A percentile compares a stretch with the other conserved stretches of the same genome.
Conservation (phyloP, 2,797 vertebrate genomes). For the Darevskia mixta region DNA sequence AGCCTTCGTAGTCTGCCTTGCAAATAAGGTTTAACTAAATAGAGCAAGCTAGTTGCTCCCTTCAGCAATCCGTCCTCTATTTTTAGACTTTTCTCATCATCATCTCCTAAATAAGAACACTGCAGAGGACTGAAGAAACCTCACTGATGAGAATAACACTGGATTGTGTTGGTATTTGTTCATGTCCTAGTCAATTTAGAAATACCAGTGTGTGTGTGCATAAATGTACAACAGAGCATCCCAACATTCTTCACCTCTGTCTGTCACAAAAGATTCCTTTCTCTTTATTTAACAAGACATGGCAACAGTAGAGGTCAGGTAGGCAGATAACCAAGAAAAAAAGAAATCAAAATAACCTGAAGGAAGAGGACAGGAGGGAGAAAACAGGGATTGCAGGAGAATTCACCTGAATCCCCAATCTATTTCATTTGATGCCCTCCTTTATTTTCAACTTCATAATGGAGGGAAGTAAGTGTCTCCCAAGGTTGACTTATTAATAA, state of each 20-base stretch:
- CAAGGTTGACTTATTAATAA: background rate
- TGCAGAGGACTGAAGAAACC: background rate
- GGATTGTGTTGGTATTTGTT: background rate
- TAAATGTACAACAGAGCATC: background rate
- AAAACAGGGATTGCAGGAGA: background rate
- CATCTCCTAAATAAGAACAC: background rate
- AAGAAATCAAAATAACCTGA: background rate
- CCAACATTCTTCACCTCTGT: constrained; percentile 3
- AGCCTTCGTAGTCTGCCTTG: constrained; percentile 4
- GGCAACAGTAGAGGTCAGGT: constrained; percentile 11
- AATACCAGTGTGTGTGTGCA: background rate
- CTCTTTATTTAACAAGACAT: constrained; percentile 17
- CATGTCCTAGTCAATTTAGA: background rate
- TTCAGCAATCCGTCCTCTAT: background rate
- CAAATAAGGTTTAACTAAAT: constrained; percentile 25
- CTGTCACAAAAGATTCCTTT: constrained; percentile 11
- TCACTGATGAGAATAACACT: background rate
- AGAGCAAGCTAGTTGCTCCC: background rate
- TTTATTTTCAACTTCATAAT: background rate
- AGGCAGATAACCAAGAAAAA: background rate
- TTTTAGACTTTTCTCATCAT: constrained; percentile 15
- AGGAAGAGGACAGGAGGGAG: background rate
- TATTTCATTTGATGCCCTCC: background rate
- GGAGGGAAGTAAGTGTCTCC: background rate
- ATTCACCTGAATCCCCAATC: background rate